Base-by-base conservation (phyloP, 2,888 invertebrate genomes). In the Eupithecia subfuscata region DNA sequence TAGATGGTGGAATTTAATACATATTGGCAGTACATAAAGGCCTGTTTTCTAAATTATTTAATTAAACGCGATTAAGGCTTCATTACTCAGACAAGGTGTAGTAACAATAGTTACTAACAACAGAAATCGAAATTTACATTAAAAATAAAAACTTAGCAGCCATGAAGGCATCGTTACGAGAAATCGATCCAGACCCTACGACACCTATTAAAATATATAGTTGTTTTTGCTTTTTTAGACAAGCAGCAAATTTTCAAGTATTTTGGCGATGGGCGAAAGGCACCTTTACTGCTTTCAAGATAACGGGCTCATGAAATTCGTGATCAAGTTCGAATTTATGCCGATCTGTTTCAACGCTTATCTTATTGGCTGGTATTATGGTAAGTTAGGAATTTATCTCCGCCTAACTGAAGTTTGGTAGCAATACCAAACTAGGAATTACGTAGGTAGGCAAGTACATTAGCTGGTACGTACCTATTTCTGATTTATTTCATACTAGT, bases 291-390 rank as follows among this genome's bases (percentile, higher is more conserved):
- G 97, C 86, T 95, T 98, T 80, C 96, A 96, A 82, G 98, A 98
- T 83, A 96, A 96, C 83, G 99, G 98, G 12, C 96, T 96, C 73
- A 92, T 98, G 82, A 97, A 96, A 84, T 98, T 97, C 87, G 97
- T 97, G 92, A 97, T 98, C 85, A 97, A 97, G 86, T 96, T 99
- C 79, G 98, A 98, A 84, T 99, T 96, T 91, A 96, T 96, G 78
- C 97, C 98, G 0, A 94, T 96, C 79, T 97, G 97, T 86, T 97
- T 97, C 87, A 95, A 95, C 84, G 95, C 97, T 12, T 98, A 97
- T 87, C 94, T 96, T 12, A 95, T 96, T 82, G 97, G 97, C 81
- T 96, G 96, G 93, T 96, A 95, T 83, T 96, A 96, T 90, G 96
- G 97, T 97, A 60, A 25, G 60, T 12, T 5, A 14, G 22, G 56